A percentile compares a stretch with the other conserved stretches of the same genome.
Conservation (phyloP, 2,113 vertebrate species). For the Puntigrus tetrazona region DNA sequence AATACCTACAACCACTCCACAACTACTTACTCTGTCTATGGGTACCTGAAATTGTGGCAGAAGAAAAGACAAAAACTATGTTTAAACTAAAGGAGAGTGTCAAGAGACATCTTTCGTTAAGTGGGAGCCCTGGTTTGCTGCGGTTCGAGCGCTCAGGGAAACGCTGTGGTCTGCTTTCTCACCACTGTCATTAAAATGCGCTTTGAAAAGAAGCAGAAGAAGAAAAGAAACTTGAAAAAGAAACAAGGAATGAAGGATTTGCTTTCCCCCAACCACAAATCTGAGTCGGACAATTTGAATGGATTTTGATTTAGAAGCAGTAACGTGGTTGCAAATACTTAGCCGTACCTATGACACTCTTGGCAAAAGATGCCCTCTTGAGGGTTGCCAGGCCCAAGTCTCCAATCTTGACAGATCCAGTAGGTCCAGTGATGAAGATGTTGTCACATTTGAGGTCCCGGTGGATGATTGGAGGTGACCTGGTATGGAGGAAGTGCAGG, state of each 20-base stretch:
- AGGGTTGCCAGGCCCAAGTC: slow-evolving; percentile 94
- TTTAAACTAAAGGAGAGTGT: slow-evolving; percentile 61
- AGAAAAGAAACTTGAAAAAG: slow-evolving; percentile 59
- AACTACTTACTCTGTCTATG: slow-evolving; percentile 76
- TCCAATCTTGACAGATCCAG: slow-evolving; percentile 97
- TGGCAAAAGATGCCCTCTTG: slow-evolving; percentile 96
- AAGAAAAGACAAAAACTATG: slow-evolving; percentile 67
- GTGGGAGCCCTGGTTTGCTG: slow-evolving; percentile 69
- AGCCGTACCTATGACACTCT: slow-evolving; percentile 97
- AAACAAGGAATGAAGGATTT: slow-evolving; percentile 43
- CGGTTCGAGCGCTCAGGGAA: slow-evolving; percentile 78
- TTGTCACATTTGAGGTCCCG: slow-evolving; percentile 98
- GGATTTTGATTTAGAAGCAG: background rate
- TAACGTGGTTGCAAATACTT: slow-evolving; percentile 32
- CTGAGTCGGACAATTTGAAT: slow-evolving; percentile 2
- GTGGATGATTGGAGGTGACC: slow-evolving; percentile 96
- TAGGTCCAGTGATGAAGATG: slow-evolving; percentile 98
- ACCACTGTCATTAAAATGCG: slow-evolving; percentile 62
- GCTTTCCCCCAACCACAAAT: slow-evolving; percentile 44
- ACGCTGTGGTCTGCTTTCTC: slow-evolving; percentile 80
- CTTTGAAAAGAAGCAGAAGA: slow-evolving; percentile 56
- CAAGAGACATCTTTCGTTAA: slow-evolving; percentile 66
- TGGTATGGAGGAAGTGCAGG: slow-evolving; percentile 95
- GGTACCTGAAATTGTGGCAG: slow-evolving; percentile 74
- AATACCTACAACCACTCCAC: slow-evolving; percentile 67